Evolutionary conservation across 1,140 invertebrate genomes (phyloP).

Genomic region (Meloidogyne exigua): DNA sequence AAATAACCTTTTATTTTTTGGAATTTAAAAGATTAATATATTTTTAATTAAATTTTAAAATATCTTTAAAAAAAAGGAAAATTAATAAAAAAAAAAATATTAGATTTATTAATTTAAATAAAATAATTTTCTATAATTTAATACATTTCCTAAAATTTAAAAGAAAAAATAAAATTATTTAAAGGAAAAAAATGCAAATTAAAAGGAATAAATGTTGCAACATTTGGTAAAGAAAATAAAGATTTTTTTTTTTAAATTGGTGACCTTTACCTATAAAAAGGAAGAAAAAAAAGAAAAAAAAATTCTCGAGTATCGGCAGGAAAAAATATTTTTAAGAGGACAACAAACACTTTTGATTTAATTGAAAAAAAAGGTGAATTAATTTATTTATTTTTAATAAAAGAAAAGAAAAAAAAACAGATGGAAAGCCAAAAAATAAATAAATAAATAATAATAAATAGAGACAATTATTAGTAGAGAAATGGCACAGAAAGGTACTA

Average conservation of each 20-base stretch:
- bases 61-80: too few species aligned
- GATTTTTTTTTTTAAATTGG: neutral
- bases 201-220: neutral
- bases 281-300: neutral
- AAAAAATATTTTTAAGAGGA: neutral
- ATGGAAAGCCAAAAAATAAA: neutral
- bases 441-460: too few species aligned
- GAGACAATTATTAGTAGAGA: too few species aligned
- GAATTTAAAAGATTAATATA: too few species aligned
- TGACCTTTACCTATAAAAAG: constrained; percentile 1
- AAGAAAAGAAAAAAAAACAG: neutral
- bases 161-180: too few species aligned
- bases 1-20: too few species aligned
- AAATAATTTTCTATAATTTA: too few species aligned
- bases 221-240: neutral
- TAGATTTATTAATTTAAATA: too few species aligned
- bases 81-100: too few species aligned
- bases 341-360: neutral
- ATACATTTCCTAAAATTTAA: too few species aligned
- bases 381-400: neutral
- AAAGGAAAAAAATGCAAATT: neutral
- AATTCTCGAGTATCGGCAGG: neutral
- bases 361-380: neutral
- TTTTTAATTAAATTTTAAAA: too few species aligned
- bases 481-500: too few species aligned